These are phyloP conservation scores for Conchocele bisecta DNA, from an alignment of 2,888 invertebrate species.

Conservation along the genomic window DNA sequence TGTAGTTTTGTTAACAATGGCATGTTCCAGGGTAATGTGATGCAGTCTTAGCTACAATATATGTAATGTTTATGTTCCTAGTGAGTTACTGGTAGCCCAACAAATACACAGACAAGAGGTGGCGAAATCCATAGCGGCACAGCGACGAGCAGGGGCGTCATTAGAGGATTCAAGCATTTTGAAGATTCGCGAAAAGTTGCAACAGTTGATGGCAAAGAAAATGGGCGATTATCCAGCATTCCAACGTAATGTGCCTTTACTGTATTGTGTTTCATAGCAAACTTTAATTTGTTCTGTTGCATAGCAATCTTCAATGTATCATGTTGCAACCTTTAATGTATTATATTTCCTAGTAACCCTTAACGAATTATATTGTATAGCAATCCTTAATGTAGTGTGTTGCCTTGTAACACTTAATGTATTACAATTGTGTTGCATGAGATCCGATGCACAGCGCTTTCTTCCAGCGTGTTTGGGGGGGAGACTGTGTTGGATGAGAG, in stretches of 20 bases:
- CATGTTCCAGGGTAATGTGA: no score
- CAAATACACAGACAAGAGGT: constrained; percentile 65
- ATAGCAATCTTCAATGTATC: not conserved
- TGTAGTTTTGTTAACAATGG: no score
- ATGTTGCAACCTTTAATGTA: no score
- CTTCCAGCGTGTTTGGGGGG: no score
- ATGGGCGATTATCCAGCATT: constrained; percentile 46
- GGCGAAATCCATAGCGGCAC: constrained; percentile 55
- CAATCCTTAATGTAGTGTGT: no score
- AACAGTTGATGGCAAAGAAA: constrained; percentile 63
- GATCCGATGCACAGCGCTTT: no score
- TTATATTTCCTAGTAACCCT: no score
- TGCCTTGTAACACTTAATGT: no score
- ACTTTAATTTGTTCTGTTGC: not conserved
- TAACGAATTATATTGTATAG: no score
- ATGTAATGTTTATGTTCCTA: constrained; percentile 25
- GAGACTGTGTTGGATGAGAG: no score
- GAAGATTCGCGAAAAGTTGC: constrained; percentile 63
- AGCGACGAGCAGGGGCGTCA: constrained; percentile 47
- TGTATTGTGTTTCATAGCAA: not conserved
- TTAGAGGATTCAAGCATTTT: constrained; percentile 73
- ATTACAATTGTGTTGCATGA: no score
- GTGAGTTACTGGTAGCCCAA: constrained; percentile 74
- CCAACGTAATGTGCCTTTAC: constrained; percentile 28
- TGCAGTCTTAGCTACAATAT: not conserved